Conservation (phyloP, 1,140 invertebrate species). For the Heliothis subflexa region DNA sequence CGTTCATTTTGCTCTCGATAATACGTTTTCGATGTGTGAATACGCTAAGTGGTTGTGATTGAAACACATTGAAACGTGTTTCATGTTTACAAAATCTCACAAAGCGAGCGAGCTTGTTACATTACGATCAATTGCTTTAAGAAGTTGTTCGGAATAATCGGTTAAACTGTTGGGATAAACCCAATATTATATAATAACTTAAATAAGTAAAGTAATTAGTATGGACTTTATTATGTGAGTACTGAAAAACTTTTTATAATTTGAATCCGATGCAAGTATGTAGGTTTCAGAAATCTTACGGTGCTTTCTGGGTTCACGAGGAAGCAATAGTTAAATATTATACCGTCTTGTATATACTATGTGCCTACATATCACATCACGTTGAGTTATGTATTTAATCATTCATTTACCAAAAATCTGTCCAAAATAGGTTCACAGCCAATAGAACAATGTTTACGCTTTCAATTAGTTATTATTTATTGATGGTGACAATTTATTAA, state of each 20-base stretch:
- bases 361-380: no score
- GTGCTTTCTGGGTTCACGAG: no score
- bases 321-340: no score
- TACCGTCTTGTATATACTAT: no score
- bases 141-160: background rate
- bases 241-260: no score
- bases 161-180: background rate
- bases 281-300: no score
- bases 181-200: no score
- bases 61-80: background rate
- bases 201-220: no score
- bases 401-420: no score
- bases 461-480: background rate
- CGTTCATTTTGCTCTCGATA: conserved; percentile 21
- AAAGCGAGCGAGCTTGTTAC: background rate
- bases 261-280: no score
- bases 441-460: background rate
- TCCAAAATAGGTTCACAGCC: background rate
- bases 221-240: no score
- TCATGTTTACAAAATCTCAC: conserved; percentile 1
- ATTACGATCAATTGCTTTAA: background rate
- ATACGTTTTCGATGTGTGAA: conserved; percentile 3
- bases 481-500: background rate
- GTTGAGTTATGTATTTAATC: no score
- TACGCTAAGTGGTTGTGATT: background rate